A percentile compares a stretch with the other conserved stretches of the same genome.
Evolutionary conservation across 1,140 invertebrate genomes (phyloP).

Genomic region (Conus ventricosus): DNA sequence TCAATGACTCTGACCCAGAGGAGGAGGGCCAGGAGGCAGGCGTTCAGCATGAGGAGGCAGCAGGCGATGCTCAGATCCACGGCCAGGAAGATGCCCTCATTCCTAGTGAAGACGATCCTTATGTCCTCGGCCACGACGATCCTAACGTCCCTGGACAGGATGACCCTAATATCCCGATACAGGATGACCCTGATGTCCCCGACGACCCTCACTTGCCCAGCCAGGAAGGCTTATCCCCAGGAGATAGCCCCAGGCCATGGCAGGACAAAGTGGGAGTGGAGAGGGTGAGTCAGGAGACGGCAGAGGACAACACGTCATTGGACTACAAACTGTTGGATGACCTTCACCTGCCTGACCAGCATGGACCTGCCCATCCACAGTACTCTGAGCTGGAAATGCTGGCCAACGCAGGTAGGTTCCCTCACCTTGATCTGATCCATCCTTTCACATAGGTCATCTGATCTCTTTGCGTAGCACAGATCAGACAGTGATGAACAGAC

Average conservation of each 20-base stretch:
- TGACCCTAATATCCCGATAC: too few relatives aligned
- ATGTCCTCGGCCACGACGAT: not conserved
- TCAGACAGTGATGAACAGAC: too few relatives aligned
- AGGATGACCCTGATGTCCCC: too few relatives aligned
- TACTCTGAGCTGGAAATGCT: slow-evolving; percentile 72
- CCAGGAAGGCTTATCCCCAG: not conserved
- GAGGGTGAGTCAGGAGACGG: not conserved
- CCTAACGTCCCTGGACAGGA: not conserved
- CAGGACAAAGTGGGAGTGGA: not conserved
- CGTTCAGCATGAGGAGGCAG: not conserved
- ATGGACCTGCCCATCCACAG: slow-evolving; percentile 18
- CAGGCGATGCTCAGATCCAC: slow-evolving; percentile 27
- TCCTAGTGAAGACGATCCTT: slow-evolving; percentile 31
- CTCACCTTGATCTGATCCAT: not conserved
- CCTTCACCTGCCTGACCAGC: not conserved
- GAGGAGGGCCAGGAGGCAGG: slow-evolving; percentile 19
- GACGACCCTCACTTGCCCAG: too few relatives aligned
- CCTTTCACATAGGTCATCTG: too few relatives aligned
- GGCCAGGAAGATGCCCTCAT: slow-evolving; percentile 28
- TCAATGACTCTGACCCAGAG: slow-evolving; percentile 14
- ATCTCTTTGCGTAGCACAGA: too few relatives aligned
- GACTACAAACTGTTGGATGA: slow-evolving; percentile 25
- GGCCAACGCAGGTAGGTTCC: slow-evolving; percentile 71
- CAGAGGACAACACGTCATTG: slow-evolving; percentile 24
- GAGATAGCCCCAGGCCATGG: not conserved